phyloP scores from a whole-genome alignment of 2,888 invertebrate species.

The Drosophila paramelanica region DNA sequence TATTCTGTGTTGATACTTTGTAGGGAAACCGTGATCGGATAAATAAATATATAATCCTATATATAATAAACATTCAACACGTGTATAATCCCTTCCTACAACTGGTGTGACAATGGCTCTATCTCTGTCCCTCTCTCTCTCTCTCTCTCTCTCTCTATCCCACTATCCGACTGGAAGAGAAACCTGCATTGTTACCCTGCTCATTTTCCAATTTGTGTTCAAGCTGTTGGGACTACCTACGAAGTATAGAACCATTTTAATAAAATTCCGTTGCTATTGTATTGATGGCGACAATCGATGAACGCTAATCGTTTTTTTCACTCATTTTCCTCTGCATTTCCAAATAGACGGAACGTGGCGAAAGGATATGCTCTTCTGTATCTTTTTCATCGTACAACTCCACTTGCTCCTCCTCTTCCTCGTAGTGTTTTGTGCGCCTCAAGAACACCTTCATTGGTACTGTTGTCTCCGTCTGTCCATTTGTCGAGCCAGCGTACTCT shows the following conservation, averaged over 20 bases:
- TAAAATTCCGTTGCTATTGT: neutral
- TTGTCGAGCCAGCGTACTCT: conserved; percentile 20
- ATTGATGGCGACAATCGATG: neutral
- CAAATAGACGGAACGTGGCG: conserved; percentile 52
- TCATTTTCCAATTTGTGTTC: neutral
- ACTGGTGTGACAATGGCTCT: conserved; percentile 4
- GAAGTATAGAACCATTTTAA: conserved; percentile 6
- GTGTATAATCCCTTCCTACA: conserved; percentile 10
- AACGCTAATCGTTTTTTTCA: conserved; percentile 11
- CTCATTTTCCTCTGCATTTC: conserved; percentile 36
- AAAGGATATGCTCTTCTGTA: conserved; percentile 21
- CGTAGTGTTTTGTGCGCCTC: conserved; percentile 43
- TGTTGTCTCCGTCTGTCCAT: conserved; percentile 8
- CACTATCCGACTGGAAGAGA: conserved; percentile 4
- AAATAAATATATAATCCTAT: conserved; percentile 6
- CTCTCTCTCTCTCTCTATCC: conserved; percentile 1
- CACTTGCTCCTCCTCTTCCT: conserved; percentile 25
- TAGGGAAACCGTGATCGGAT: conserved; percentile 6
- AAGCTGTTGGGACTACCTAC: conserved; percentile 15
- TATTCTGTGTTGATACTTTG: neutral
- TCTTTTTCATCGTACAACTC: conserved; percentile 23
- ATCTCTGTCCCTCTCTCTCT: too few species aligned
- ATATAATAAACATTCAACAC: conserved; percentile 20
- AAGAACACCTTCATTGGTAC: conserved; percentile 50
- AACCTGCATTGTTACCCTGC: neutral